Evolutionary conservation across 2,888 invertebrate genomes (phyloP).

Genomic region (Dicycla oo): DNA sequence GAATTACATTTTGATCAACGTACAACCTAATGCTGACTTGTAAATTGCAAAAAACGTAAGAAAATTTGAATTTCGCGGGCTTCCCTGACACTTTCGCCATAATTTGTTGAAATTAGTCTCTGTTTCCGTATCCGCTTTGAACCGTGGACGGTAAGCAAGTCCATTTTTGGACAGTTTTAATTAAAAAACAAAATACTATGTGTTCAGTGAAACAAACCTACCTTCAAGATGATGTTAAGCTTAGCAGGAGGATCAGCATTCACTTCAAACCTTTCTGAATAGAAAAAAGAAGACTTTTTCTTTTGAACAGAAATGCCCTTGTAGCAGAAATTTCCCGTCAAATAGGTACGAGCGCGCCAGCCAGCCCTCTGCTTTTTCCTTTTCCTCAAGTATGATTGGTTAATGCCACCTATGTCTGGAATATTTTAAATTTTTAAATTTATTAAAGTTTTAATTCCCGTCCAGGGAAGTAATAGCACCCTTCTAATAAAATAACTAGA

Average conservation of each 20-base stretch:
- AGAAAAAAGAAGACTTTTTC: slow-evolving; percentile 73
- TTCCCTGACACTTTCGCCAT: no score
- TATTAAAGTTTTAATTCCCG: not conserved
- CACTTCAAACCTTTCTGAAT: slow-evolving; percentile 81
- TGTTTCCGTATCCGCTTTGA: not conserved
- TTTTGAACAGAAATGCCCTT: slow-evolving; percentile 61
- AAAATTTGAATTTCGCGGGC: no score
- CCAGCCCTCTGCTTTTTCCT: slow-evolving; percentile 72
- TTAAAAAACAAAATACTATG: not conserved
- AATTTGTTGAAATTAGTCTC: no score
- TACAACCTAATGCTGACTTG: no score
- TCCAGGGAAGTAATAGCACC: not conserved
- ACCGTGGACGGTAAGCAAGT: not conserved
- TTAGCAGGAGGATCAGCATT: slow-evolving; percentile 52
- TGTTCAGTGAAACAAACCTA: slow-evolving; percentile 32
- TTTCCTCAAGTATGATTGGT: slow-evolving; percentile 70
- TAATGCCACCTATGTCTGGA: slow-evolving; percentile 76
- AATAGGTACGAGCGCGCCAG: slow-evolving; percentile 79
- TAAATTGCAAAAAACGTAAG: no score
- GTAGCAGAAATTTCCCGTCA: slow-evolving; percentile 78
- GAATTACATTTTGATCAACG: no score
- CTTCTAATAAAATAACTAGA: not conserved
- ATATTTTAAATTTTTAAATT: slow-evolving; percentile 25
- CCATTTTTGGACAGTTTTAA: not conserved
- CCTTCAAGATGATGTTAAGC: slow-evolving; percentile 63